phyloP scores from a whole-genome alignment of 2,888 invertebrate genomes.

The Megastigmus dorsalis region DNA sequence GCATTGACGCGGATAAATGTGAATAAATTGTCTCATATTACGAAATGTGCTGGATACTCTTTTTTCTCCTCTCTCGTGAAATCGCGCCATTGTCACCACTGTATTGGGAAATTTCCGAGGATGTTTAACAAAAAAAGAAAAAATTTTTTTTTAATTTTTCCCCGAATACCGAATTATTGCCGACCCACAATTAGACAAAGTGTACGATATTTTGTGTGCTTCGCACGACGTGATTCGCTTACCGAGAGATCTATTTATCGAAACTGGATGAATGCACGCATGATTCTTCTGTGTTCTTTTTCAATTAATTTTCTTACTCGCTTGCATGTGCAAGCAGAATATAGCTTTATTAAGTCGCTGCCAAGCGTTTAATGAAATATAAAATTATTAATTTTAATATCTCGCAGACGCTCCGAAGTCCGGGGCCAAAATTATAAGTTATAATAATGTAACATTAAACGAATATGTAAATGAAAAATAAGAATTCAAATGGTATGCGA shows the following conservation, averaged over 20 bases:
- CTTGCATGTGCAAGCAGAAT: too few relatives aligned
- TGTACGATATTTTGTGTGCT: too few relatives aligned
- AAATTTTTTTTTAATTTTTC: not conserved
- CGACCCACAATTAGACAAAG: too few relatives aligned
- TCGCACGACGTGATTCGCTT: too few relatives aligned
- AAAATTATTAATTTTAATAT: slow-evolving; percentile 21
- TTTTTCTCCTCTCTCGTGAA: too few relatives aligned
- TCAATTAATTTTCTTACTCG: too few relatives aligned
- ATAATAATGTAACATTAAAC: slow-evolving; percentile 28
- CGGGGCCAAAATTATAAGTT: slow-evolving; percentile 29
- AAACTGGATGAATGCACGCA: too few relatives aligned
- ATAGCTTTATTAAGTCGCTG: too few relatives aligned
- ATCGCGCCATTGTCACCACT: slow-evolving; percentile 39
- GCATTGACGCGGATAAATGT: slow-evolving; percentile 53
- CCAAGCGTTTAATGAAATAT: too few relatives aligned
- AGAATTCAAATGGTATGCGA: slow-evolving; percentile 46
- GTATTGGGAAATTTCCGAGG: not conserved
- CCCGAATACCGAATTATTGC: too few relatives aligned
- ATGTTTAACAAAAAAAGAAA: not conserved
- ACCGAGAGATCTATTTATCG: too few relatives aligned
- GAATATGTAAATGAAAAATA: slow-evolving; percentile 50
- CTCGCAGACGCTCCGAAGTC: not conserved
- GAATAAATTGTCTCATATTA: slow-evolving; percentile 53
- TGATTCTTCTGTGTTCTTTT: too few relatives aligned
- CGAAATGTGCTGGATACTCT: slow-evolving; percentile 29